Evolutionary conservation across 2,888 invertebrate species (phyloP), one percentile per base, ranked within the genome.

Genomic region (Perithous albicinctus): DNA sequence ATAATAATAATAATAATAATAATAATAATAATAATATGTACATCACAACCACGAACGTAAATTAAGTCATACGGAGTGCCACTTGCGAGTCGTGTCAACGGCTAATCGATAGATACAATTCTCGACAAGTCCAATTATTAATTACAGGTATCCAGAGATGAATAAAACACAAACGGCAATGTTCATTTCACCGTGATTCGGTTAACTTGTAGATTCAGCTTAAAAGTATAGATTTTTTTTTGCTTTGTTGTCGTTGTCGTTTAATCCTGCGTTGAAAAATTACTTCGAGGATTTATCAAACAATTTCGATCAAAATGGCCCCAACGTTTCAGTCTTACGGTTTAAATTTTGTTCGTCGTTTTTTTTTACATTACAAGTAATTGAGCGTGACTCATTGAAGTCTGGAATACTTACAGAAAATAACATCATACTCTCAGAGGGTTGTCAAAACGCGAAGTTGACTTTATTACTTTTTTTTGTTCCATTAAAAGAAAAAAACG

Each of bases 281-380:
- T 46, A 61, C 59, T 75, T 10, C 80, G 59, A 69, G 70, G 81
- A 66, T 77, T 32, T 70, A 63, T 32, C 51, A 66, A 77, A 77
- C 43, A 87, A 88, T 87, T 88, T 88, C 23, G 78, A 83, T 89
- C 66, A 78, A 87, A 88, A 89, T 91, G 92, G 90, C 91, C 91
- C 92, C 91, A 86, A 88, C 88, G 86, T 86, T 87, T 92, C 92
- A 92, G 92, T 92, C 92, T 92, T 91, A 88, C 69, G 69, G 75
- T 82, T 80, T 54, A 70, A 74, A 78, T 82, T 80, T 73, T 69
- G 72, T 84, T 82, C 64, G 35, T 56, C 61, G 70, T 81, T n/a
- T n/a, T n/a, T n/a, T n/a, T n/a, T n/a, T 80, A 77, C 66, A 78
- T 87, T 88, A 88, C 77, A 86, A 85, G 84, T 87, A 89, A 84